Conservation (phyloP, 2,113 vertebrate species). For the Menura novaehollandiae region DNA sequence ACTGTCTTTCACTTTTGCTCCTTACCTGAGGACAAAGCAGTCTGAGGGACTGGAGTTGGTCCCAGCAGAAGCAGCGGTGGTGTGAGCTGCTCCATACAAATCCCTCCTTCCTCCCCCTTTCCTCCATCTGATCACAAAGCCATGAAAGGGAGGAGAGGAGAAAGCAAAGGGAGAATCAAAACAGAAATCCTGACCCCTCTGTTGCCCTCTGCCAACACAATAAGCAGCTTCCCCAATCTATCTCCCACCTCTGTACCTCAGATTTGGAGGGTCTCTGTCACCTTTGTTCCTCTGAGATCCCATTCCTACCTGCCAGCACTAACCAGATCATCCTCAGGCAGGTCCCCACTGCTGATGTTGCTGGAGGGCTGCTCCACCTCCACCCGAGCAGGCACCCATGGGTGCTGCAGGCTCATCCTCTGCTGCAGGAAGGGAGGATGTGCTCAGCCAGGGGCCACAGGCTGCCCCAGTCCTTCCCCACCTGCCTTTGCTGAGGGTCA, state of each 20-base stretch:
- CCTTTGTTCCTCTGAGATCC: background rate
- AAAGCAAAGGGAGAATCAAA: background rate
- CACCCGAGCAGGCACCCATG: background rate
- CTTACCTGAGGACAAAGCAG: background rate
- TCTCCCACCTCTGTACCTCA: background rate
- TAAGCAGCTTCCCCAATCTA: background rate
- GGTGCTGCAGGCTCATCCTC: constrained; percentile 44
- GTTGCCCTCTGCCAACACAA: background rate
- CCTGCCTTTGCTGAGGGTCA: background rate
- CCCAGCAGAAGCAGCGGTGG: background rate
- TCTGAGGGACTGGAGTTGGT: background rate
- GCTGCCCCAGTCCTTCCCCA: background rate
- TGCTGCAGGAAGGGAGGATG: background rate
- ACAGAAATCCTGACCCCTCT: background rate
- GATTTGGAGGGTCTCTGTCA: background rate
- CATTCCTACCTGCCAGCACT: constrained; percentile 8
- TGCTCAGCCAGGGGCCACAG: background rate
- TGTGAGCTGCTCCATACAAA: background rate
- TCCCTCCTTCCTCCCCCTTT: background rate
- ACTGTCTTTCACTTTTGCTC: background rate
- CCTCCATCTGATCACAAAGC: background rate
- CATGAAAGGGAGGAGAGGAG: background rate
- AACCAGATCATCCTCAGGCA: background rate
- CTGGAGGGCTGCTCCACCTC: background rate
- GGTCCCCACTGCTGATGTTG: background rate